Conservation (phyloP, 2,797 vertebrate genomes). For the Cygnus olor region DNA sequence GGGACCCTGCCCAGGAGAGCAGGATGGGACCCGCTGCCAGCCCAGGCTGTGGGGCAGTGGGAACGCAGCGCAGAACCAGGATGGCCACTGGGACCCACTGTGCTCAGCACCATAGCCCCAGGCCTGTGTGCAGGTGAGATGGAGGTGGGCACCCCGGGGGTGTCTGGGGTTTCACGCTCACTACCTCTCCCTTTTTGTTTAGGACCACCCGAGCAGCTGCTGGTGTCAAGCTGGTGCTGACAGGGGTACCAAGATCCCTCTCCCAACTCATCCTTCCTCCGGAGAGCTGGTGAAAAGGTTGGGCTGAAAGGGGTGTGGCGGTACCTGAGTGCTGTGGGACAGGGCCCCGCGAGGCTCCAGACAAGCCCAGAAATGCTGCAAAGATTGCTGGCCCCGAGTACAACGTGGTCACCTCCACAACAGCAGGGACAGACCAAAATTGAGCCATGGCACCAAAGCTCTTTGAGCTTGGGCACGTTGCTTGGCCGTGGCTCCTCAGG, state of each 20-base stretch:
- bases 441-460: background rate
- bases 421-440: background rate
- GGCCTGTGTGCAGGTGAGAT: background rate
- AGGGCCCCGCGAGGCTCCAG: fast-evolving
- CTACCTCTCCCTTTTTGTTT: background rate
- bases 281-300: background rate
- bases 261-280: background rate
- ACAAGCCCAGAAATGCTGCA: background rate
- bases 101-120: fast-evolving
- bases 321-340: background rate
- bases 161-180: background rate
- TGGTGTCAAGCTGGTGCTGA: background rate
- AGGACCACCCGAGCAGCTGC: background rate
- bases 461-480: fast-evolving
- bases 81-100: fast-evolving
- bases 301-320: background rate
- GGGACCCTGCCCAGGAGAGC: background rate
- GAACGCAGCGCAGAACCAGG: fast-evolving
- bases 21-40: background rate
- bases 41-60: background rate
- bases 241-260: background rate
- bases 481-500: background rate
- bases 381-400: background rate
- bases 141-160: fast-evolving
- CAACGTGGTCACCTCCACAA: fast-evolving